phyloP scores from a whole-genome alignment of 2,797 vertebrate species.

The Tarsius wallacei region DNA sequence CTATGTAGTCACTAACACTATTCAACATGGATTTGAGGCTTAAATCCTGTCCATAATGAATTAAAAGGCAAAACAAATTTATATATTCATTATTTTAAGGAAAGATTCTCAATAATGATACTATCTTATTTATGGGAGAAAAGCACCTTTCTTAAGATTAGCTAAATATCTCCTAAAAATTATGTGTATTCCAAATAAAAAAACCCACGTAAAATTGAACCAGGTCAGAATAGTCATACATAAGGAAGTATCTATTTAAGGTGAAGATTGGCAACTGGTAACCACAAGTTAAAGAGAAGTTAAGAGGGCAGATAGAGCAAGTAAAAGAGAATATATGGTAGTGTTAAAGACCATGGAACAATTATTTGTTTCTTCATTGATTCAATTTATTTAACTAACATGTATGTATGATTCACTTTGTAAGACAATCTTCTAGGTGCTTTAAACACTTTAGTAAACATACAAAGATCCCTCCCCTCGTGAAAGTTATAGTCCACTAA shows the following conservation, averaged over 20 bases:
- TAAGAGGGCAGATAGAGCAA: background rate
- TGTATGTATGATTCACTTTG: background rate
- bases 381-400: background rate
- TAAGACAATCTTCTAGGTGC: background rate
- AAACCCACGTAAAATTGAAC: background rate
- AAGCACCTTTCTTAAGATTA: background rate
- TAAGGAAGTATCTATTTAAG: background rate
- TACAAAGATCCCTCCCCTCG: background rate
- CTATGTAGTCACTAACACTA: background rate
- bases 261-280: background rate
- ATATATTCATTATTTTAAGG: background rate
- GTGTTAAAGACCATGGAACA: background rate
- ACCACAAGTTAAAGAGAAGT: background rate
- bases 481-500: background rate
- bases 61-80: constrained; percentile 12
- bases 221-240: background rate
- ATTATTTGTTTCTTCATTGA: background rate
- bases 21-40: background rate
- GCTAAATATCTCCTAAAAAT: background rate
- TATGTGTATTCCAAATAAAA: background rate
- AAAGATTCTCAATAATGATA: background rate
- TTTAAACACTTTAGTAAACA: background rate
- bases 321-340: background rate
- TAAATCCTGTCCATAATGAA: background rate
- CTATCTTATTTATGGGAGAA: background rate